Base-by-base conservation (phyloP, 2,888 invertebrate genomes). In the Melanargia galathea region DNA sequence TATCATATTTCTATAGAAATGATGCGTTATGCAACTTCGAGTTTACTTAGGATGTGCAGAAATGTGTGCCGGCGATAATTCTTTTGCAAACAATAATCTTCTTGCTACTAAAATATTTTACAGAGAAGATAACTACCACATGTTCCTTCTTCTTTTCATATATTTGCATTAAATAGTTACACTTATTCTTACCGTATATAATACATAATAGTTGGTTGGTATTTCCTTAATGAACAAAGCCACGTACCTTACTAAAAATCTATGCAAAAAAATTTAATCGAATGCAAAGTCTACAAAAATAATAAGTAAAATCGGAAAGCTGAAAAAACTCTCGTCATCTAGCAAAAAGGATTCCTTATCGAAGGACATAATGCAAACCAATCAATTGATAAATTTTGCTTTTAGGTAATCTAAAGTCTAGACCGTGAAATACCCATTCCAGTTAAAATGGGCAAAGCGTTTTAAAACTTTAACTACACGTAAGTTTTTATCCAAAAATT, bases 1-100 rank as follows among this genome's bases (percentile, higher is more conserved):
- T 82, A 86, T 89, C 82, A 86, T 85, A 86, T 89, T 87, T 87
- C 87, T 82, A 78, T 72, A 81, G 81, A 80, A 81, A 83, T 81
- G 80, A 79, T 75, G 77, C 79, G 74, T 87, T 87, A 82, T 84
- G 83, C 86, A 87, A 87, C 70, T 68, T 66, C 62, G 48, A 67
- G 84, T 89, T 89, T 87, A 76, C 73, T 86, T 86, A 88, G 89
- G 88, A 83, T 74, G 62, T 54, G 66, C 70, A 63, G 60, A 67
- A 65, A 60, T 60, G 16, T 51, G 57, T 54, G 60, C 48, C 38
- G 45, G 16, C 20, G 35, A 26, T 52, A 52, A 52, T 33, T 52
- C 51, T 20, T 20, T 16, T 30, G 48, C 18, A 49, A 51, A 59
- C 18, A 45, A 51, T 26, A n/a, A n/a, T 30, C 30, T 40, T 59